Evolutionary conservation across 2,797 vertebrate species (phyloP), one percentile per base, ranked within the genome.

Genomic region (Sebastes taczanowskii): DNA sequence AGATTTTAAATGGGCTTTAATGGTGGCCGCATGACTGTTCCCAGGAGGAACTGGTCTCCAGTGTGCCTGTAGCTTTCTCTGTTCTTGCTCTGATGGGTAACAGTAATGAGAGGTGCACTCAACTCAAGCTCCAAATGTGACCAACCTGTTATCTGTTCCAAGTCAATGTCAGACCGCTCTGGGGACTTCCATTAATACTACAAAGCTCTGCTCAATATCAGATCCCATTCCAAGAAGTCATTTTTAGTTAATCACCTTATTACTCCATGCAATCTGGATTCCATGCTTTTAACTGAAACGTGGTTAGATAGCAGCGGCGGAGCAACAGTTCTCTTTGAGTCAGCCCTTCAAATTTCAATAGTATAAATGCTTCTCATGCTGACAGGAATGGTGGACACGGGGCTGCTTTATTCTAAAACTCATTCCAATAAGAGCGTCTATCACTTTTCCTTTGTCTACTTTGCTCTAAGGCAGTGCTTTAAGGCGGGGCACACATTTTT

Each of bases 111-210:
- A 62, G 22, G 34, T 27, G 64, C 55, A 64, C 70, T 80, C 25
- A 58, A 52, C 76, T 77, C 38, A 27, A 62, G 74, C 65, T 82
- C 59, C 66, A 77, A 71, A 81, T 76, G 53, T 63, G 67, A 69
- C 72, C 23, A 85, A 82, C 75, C 74, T 80, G 86, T 77, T 84
- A 84, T 86, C 84, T 85, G 77, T 29, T 76, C 61, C 38, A 61
- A 35, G 62, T 87, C 78, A 76, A 67, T 38, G 74, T 87, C 85
- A 79, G 74, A 70, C 61, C 0, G 38, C 81, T 86, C 65, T 59
- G 72, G 76, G 86, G 79, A 71, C 78, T 76, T 80, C 64, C 83
- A 84, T 90, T 86, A 78, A 84, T 71, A 76, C 83, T 71, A 82
- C 78, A 87, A 87, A 84, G 85, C 79, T 75, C 61, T 49, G 61